These are phyloP conservation scores for Dicerorhinus sumatrensis DNA, from an alignment of 2,113 vertebrate genomes.

Conservation along the genomic window DNA sequence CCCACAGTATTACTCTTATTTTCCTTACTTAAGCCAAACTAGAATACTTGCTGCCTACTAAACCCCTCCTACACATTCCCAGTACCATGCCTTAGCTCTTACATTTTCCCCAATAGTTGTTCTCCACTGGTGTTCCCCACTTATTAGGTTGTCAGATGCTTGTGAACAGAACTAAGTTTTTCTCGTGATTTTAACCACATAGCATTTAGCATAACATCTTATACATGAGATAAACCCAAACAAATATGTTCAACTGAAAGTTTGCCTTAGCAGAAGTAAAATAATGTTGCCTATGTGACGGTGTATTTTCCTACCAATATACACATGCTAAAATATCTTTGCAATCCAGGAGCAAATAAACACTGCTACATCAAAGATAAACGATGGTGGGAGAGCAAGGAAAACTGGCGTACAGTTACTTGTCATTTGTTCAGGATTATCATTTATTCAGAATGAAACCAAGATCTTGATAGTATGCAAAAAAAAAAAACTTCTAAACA, in stretches of 20 bases:
- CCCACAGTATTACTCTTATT: background rate
- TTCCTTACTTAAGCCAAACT: background rate
- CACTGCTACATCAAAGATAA: background rate
- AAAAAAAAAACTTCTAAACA: background rate
- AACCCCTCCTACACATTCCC: background rate
- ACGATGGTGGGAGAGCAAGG: background rate
- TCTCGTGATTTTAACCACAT: background rate
- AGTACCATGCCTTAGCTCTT: background rate
- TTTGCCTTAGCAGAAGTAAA: constrained; percentile 9
- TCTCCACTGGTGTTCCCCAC: background rate
- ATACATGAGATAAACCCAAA: background rate
- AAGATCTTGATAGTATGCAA: background rate
- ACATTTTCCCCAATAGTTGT: background rate
- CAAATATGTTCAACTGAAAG: background rate
- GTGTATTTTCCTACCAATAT: background rate
- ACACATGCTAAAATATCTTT: background rate
- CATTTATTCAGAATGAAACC: background rate
- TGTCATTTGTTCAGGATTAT: background rate
- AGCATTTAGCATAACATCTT: background rate
- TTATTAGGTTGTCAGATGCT: background rate
- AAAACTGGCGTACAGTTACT: background rate
- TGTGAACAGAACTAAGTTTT: background rate
- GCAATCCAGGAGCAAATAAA: background rate
- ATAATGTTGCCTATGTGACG: background rate
- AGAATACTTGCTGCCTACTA: background rate